Evolutionary conservation across 2,888 invertebrate genomes (phyloP).

Genomic region (Sarcophaga subvicina): DNA sequence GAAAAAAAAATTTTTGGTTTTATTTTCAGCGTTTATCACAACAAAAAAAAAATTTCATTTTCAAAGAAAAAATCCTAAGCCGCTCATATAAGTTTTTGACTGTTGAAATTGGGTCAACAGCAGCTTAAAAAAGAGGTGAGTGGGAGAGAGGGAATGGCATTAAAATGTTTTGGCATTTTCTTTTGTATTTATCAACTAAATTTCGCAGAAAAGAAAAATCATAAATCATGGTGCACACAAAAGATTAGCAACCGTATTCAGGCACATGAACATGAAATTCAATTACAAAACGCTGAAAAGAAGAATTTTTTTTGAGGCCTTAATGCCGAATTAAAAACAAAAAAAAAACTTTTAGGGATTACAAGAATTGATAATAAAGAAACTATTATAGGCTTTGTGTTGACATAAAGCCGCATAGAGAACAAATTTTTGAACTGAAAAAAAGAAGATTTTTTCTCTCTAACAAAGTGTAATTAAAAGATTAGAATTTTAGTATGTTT

Average conservation of each 20-base stretch:
- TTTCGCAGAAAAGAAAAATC: constrained; percentile 26
- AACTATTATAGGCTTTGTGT: too few relatives aligned
- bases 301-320: too few relatives aligned
- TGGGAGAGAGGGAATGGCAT: constrained; percentile 11
- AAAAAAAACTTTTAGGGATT: too few relatives aligned
- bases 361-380: too few relatives aligned
- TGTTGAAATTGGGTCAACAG: constrained; percentile 65
- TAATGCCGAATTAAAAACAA: too few relatives aligned
- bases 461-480: too few relatives aligned
- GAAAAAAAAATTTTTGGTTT: not conserved
- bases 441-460: too few relatives aligned
- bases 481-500: too few relatives aligned
- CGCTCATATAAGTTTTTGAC: constrained; percentile 42
- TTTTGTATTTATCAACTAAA: not conserved
- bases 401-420: too few relatives aligned
- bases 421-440: too few relatives aligned
- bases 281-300: too few relatives aligned
- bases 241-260: constrained; percentile 9
- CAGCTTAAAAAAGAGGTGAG: constrained; percentile 37
- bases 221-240: constrained; percentile 58
- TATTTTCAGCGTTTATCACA: not conserved
- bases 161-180: constrained; percentile 44
- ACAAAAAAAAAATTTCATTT: not conserved
- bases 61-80: not conserved
- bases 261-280: not conserved